These are phyloP conservation scores for Pycnomerus fuliginosus DNA, from an alignment of 2,888 invertebrate species.

Conservation along the genomic window DNA sequence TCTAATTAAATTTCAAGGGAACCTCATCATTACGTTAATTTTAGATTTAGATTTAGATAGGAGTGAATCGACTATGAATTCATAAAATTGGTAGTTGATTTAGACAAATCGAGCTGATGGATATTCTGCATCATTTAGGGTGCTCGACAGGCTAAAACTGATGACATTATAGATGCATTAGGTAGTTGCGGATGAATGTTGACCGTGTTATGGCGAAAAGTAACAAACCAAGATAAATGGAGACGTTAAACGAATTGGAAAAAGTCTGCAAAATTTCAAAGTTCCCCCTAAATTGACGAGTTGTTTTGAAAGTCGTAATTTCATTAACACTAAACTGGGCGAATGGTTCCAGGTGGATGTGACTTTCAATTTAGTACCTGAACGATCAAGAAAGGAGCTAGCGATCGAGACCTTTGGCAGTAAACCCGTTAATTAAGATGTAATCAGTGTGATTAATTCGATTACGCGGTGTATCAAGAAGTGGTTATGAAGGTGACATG, in stretches of 20 bases:
- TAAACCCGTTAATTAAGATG: constrained; percentile 43
- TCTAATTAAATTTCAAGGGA: too few species aligned
- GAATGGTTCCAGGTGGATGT: constrained; percentile 39
- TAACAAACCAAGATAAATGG: constrained; percentile 51
- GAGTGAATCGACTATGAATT: too few species aligned
- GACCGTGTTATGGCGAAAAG: constrained; percentile 46
- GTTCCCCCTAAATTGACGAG: constrained; percentile 10
- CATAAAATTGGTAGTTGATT: constrained; percentile 34
- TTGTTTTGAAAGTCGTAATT: constrained; percentile 20
- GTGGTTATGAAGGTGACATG: constrained; percentile 28
- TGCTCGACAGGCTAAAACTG: constrained; percentile 45
- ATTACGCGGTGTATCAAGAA: constrained; percentile 32
- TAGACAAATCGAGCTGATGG: constrained; percentile 45
- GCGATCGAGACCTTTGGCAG: constrained; percentile 37
- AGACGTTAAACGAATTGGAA: constrained; percentile 42
- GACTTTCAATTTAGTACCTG: constrained; percentile 48
- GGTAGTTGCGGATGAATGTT: constrained; percentile 42
- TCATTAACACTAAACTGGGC: constrained; percentile 34
- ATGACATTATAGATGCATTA: constrained; percentile 49
- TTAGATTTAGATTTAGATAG: too few species aligned
- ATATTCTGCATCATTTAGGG: constrained; percentile 35
- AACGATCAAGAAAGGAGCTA: constrained; percentile 34
- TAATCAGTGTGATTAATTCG: constrained; percentile 46
- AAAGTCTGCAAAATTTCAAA: constrained; percentile 40
- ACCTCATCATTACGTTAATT: too few species aligned